A percentile compares a stretch with the other conserved stretches of the same genome.
These are phyloP conservation scores for Heliconius charithonia DNA, from an alignment of 2,888 invertebrate genomes.

Conservation along the genomic window DNA sequence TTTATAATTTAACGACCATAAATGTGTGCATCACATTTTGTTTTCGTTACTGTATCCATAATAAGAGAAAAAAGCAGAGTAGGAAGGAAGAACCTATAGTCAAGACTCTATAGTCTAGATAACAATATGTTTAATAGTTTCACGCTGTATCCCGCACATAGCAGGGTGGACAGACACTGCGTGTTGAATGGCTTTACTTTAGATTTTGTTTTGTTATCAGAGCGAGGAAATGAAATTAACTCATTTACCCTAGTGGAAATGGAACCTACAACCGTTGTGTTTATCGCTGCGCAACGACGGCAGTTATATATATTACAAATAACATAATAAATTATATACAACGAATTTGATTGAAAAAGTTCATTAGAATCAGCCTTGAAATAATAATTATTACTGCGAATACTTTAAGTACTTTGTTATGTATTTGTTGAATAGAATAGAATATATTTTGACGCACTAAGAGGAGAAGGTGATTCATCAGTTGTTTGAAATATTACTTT, in stretches of 20 bases:
- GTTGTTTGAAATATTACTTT: not conserved
- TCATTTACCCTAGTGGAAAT: not conserved
- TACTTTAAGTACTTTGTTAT: not conserved
- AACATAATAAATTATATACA: not conserved
- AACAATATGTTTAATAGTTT: too few species aligned
- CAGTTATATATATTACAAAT: too few species aligned
- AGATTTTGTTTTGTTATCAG: not conserved
- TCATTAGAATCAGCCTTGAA: not conserved
- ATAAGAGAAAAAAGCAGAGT: too few species aligned
- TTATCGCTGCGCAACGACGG: not conserved
- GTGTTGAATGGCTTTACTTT: not conserved
- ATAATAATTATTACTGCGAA: not conserved
- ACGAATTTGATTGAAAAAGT: not conserved
- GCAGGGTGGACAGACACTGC: not conserved
- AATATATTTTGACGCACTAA: not conserved
- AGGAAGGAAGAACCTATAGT: too few species aligned
- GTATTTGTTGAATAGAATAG: conserved; percentile 8
- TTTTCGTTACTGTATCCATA: too few species aligned
- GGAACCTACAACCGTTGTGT: not conserved
- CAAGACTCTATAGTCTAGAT: too few species aligned
- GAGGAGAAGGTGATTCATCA: not conserved
- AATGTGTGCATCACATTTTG: too few species aligned
- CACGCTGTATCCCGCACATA: too few species aligned
- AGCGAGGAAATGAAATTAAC: not conserved
- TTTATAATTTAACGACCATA: too few species aligned